These are phyloP conservation scores for Porites lobata DNA, from an alignment of 92 coral and sea anemone species.

Conservation along the genomic window DNA sequence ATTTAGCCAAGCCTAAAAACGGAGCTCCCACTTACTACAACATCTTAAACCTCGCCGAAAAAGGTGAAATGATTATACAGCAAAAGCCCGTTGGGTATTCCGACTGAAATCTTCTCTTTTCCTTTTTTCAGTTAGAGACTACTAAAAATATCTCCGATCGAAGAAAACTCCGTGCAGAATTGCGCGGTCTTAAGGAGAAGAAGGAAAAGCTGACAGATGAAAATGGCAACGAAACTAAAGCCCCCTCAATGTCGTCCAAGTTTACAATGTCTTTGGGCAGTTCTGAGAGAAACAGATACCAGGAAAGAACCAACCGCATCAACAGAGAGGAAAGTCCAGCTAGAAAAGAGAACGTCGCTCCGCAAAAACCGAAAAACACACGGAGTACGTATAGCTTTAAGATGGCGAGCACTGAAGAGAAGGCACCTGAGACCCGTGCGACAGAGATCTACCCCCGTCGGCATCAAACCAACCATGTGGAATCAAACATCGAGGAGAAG, in stretches of 20 bases:
- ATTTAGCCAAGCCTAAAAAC: too few relatives aligned
- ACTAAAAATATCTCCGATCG: conserved; percentile 92
- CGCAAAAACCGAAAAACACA: conserved; percentile 51
- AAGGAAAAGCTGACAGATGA: conserved; percentile 84
- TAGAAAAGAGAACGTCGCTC: conserved; percentile 55
- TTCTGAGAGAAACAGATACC: conserved; percentile 51
- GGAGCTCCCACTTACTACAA: too few relatives aligned
- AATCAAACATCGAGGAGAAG: conserved; percentile 68
- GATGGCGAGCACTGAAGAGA: conserved; percentile 66
- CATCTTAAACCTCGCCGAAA: too few relatives aligned
- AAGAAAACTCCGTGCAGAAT: conserved; percentile 89
- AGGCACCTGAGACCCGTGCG: background rate
- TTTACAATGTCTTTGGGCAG: conserved; percentile 62
- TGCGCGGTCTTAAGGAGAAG: conserved; percentile 82
- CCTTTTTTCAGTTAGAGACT: conserved; percentile 82
- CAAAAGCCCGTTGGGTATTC: too few relatives aligned
- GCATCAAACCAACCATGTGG: conserved; percentile 34
- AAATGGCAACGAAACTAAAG: conserved; percentile 67
- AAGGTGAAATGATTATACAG: too few relatives aligned
- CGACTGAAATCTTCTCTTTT: background rate
- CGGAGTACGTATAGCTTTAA: conserved; percentile 85
- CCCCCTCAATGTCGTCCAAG: conserved; percentile 57
- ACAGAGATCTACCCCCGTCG: conserved; percentile 21
- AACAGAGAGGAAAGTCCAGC: conserved; percentile 58
- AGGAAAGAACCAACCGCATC: conserved; percentile 41